These are phyloP conservation scores for Pocillopora verrucosa DNA, from an alignment of 64 coral and sea anemone species.

Conservation along the genomic window DNA sequence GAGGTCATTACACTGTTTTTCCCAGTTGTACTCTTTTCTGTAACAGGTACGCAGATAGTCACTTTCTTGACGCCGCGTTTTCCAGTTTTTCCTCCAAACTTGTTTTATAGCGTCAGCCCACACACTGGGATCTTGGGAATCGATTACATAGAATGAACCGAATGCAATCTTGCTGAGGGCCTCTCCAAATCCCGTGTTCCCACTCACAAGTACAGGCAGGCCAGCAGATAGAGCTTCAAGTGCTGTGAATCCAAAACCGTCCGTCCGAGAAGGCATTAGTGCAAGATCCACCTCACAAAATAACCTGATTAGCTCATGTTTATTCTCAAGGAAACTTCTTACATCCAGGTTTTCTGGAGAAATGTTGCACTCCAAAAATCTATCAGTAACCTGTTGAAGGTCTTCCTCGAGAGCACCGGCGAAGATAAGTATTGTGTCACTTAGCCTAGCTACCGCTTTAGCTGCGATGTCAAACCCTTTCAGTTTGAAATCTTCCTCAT, in stretches of 20 bases:
- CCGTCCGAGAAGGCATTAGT: not conserved
- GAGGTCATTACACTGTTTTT: not conserved
- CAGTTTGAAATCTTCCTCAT: not conserved
- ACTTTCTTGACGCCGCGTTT: not conserved
- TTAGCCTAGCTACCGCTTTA: not conserved
- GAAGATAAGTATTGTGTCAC: not conserved
- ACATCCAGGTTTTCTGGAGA: not conserved
- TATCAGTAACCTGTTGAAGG: not conserved
- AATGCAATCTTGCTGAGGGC: not conserved
- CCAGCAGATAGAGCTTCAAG: constrained; percentile 29
- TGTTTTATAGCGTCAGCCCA: not conserved
- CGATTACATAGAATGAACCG: not conserved
- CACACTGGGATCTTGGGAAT: not conserved
- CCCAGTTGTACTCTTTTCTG: not conserved
- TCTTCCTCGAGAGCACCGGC: not conserved
- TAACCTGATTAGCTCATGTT: not conserved
- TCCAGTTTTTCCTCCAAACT: not conserved
- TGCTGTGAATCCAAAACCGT: constrained; percentile 2
- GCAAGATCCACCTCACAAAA: constrained; percentile 4
- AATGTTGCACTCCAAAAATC: not conserved
- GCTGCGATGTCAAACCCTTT: not conserved
- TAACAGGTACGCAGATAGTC: not conserved
- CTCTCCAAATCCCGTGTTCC: not conserved
- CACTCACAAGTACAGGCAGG: not conserved
- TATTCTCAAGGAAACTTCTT: not conserved